Conservation (phyloP, 2,113 vertebrate genomes). For the Xerus inauris region DNA sequence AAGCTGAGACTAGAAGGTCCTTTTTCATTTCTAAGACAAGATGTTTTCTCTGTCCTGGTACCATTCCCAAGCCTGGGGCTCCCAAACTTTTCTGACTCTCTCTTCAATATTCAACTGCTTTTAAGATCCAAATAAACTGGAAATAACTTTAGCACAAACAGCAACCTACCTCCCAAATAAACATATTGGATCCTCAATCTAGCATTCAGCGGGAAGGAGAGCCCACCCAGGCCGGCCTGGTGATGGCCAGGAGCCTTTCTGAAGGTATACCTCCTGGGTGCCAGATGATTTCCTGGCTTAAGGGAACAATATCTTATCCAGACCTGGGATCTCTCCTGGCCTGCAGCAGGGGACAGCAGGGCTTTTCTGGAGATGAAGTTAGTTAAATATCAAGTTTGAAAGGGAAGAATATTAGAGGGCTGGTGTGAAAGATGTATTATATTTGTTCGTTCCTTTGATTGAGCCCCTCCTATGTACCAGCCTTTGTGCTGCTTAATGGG, state of each 20-base stretch:
- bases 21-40: not conserved
- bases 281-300: not conserved
- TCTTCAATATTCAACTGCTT: not conserved
- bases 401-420: not conserved
- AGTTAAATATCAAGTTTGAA: not conserved
- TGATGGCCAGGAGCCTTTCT: not conserved
- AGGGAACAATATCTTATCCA: not conserved
- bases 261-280: not conserved
- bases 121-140: not conserved
- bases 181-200: not conserved
- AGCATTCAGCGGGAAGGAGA: not conserved
- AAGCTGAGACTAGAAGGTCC: not conserved
- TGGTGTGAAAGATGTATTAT: not conserved
- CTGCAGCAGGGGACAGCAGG: not conserved
- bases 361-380: not conserved
- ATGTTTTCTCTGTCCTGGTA: not conserved
- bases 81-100: not conserved
- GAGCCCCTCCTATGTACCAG: not conserved
- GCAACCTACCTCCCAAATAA: not conserved
- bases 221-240: not conserved
- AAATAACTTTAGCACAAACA: not conserved
- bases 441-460: not conserved
- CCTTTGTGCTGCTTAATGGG: not conserved
- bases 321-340: not conserved
- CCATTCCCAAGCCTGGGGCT: not conserved